Conservation (phyloP, 2,888 invertebrate genomes). For the Melikaiella ostensackeni region DNA sequence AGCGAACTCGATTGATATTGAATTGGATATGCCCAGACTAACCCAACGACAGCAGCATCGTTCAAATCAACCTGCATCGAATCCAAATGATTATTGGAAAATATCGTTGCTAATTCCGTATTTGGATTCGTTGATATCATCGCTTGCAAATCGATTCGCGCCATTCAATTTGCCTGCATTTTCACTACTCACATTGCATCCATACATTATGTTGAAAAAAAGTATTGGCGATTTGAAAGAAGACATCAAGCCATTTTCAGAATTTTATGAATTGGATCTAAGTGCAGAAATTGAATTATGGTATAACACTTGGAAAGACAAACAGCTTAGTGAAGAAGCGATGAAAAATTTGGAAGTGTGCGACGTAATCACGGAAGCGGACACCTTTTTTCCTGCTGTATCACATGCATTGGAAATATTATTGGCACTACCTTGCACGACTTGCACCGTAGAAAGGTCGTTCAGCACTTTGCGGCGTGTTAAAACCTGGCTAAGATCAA, state of each 20-base stretch:
- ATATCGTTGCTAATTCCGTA: conserved; percentile 63
- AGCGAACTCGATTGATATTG: conserved; percentile 9
- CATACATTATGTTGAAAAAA: conserved; percentile 5
- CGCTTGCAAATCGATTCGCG: conserved; percentile 50
- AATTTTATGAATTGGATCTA: conserved; percentile 8
- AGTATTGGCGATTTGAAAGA: background rate
- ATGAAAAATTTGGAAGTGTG: background rate
- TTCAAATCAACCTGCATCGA: conserved; percentile 60
- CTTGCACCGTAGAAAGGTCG: conserved; percentile 49
- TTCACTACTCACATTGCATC: conserved; percentile 35
- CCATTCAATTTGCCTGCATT: conserved; percentile 48
- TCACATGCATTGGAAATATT: conserved; percentile 42
- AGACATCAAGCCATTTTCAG: background rate
- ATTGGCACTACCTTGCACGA: conserved; percentile 47
- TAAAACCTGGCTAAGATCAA: conserved; percentile 54
- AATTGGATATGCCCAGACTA: conserved; percentile 51
- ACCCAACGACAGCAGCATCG: conserved; percentile 57
- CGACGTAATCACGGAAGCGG: conserved; percentile 15
- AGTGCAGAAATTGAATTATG: background rate
- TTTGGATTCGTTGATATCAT: conserved; percentile 59
- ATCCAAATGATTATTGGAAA: conserved; percentile 50
- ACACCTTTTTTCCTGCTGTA: background rate
- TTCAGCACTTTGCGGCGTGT: conserved; percentile 54
- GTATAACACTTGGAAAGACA: conserved; percentile 1
- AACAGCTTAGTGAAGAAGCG: no score